Evolutionary conservation across 2,113 vertebrate genomes (phyloP).

Genomic region (Natator depressus): DNA sequence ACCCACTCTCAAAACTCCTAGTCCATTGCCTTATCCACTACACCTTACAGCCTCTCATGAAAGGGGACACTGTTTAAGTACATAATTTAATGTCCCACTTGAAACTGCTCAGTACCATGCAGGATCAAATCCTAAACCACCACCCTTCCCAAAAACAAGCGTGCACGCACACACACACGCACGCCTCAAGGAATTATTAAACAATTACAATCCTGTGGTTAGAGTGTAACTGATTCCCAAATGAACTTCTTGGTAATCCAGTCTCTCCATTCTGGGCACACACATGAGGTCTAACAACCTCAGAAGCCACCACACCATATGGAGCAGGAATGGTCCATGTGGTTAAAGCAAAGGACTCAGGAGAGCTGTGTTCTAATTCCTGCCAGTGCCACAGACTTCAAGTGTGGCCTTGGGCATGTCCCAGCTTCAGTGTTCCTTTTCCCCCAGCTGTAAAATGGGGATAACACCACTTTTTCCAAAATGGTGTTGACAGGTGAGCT

Average conservation of each 20-base stretch:
- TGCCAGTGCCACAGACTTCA: background rate
- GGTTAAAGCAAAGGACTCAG: background rate
- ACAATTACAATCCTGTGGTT: conserved; percentile 50
- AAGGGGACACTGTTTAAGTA: background rate
- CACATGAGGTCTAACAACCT: background rate
- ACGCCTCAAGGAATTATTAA: background rate
- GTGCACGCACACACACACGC: too few species aligned
- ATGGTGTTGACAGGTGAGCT: background rate
- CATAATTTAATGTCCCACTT: background rate
- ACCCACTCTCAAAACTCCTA: background rate
- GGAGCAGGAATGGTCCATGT: background rate
- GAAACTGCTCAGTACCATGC: background rate
- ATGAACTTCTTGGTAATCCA: background rate
- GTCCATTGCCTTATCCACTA: background rate
- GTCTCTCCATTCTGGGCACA: background rate
- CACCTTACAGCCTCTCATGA: background rate
- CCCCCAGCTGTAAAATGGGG: background rate
- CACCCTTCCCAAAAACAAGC: background rate
- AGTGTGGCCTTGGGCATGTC: background rate
- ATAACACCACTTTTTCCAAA: background rate
- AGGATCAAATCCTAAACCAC: background rate
- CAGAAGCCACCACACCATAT: background rate
- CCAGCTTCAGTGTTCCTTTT: background rate
- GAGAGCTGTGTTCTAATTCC: background rate
- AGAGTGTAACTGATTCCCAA: conserved; percentile 48